Evolutionary conservation across 2,888 invertebrate genomes (phyloP).

Genomic region (Acheta domesticus): DNA sequence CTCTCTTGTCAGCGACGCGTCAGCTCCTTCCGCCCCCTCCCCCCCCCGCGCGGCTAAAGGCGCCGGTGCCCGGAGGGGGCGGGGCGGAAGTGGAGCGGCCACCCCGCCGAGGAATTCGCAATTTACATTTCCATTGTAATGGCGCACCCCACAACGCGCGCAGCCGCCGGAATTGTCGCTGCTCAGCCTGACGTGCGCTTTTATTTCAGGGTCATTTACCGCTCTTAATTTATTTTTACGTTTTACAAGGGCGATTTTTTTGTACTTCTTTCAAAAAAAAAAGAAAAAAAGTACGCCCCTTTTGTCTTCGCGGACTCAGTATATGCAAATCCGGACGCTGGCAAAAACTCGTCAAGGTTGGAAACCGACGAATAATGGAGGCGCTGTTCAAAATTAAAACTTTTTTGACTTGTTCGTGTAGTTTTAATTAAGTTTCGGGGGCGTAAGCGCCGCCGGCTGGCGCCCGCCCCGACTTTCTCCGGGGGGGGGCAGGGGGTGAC

Average conservation of each 20-base stretch:
- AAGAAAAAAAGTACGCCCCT: not conserved
- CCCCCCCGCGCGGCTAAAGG: too few relatives aligned
- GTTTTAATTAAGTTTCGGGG: constrained; percentile 1
- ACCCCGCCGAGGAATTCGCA: not conserved
- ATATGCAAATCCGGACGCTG: not conserved
- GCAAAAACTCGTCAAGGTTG: constrained; percentile 18
- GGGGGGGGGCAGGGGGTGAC: not conserved
- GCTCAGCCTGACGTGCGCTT: not conserved
- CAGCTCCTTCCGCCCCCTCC: too few relatives aligned
- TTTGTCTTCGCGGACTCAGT: constrained; percentile 1
- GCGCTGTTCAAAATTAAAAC: constrained; percentile 9
- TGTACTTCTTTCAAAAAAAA: not conserved
- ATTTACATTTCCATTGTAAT: constrained; percentile 7
- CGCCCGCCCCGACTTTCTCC: not conserved
- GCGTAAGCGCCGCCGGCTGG: constrained; percentile 5
- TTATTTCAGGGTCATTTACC: constrained; percentile 18
- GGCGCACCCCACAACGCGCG: not conserved
- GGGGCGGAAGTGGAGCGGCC: not conserved
- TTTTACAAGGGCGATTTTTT: constrained; percentile 3
- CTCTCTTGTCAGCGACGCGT: too few relatives aligned
- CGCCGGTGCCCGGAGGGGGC: too few relatives aligned
- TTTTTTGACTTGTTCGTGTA: constrained; percentile 18
- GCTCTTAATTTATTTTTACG: constrained; percentile 18
- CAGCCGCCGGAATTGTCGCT: too few relatives aligned
- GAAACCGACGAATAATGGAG: constrained; percentile 18